Percentiles rank a stretch among this genome's conserved stretches.
These are phyloP conservation scores for Plestiodon gilberti DNA, from an alignment of 2,113 vertebrate genomes.

Conservation along the genomic window DNA sequence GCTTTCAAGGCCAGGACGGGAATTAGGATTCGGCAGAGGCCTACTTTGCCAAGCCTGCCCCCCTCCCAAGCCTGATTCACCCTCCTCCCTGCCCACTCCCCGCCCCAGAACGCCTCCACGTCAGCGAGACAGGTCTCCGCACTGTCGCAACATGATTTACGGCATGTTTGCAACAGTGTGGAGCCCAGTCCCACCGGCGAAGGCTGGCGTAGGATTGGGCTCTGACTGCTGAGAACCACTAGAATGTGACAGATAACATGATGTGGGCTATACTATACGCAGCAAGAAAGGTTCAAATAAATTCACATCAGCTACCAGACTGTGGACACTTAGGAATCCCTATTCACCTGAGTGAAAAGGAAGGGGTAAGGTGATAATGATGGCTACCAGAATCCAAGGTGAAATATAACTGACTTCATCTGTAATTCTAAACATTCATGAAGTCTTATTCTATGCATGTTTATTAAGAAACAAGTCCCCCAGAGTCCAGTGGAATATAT, in stretches of 20 bases:
- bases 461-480: not conserved
- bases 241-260: not conserved
- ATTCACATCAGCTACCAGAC: not conserved
- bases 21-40: no score
- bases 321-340: not conserved
- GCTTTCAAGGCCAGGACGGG: no score
- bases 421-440: not conserved
- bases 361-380: not conserved
- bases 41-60: no score
- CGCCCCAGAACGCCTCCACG: no score
- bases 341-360: not conserved
- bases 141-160: no score
- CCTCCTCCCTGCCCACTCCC: no score
- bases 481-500: not conserved
- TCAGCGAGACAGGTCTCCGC: no score
- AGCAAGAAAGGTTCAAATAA: not conserved
- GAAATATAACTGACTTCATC: not conserved
- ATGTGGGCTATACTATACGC: not conserved
- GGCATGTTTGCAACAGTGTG: no score
- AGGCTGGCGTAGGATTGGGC: no score
- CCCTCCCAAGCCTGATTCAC: no score
- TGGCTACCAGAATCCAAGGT: not conserved
- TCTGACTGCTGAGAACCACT: not conserved
- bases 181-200: no score
- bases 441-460: not conserved